phyloP scores from a whole-genome alignment of 2,797 vertebrate species.

The Chloroceryle amazona region DNA sequence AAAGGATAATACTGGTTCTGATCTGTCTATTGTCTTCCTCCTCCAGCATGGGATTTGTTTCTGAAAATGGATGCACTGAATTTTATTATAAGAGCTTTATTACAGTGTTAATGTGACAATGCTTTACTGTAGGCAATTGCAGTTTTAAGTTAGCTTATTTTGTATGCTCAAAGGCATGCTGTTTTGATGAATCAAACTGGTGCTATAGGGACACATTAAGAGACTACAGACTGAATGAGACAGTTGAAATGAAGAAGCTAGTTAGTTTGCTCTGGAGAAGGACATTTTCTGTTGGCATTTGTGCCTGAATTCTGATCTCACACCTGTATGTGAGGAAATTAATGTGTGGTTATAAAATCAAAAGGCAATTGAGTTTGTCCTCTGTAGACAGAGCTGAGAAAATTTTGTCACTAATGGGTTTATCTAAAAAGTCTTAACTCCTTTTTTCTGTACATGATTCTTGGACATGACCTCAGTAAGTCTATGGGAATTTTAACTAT shows the following conservation, averaged over 20 bases:
- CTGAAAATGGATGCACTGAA: background rate
- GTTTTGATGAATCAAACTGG: background rate
- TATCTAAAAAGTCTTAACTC: background rate
- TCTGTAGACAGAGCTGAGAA: background rate
- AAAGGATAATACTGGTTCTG: background rate
- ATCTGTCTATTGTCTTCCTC: background rate
- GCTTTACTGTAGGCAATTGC: background rate
- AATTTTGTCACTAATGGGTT: background rate
- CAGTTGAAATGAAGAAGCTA: rapidly evolving
- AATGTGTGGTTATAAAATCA: background rate
- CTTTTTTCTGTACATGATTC: background rate
- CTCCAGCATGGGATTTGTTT: background rate
- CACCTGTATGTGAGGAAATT: background rate
- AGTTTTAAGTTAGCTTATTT: background rate
- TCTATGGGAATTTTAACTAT: background rate
- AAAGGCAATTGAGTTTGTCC: background rate
- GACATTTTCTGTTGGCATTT: background rate
- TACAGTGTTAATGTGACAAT: background rate
- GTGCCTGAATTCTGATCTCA: background rate
- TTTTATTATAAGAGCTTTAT: background rate
- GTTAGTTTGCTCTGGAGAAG: background rate
- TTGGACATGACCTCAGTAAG: background rate
- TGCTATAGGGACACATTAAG: background rate
- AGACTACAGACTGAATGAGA: background rate
- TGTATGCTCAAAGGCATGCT: background rate